Evolutionary conservation across 2,113 vertebrate species (phyloP), one percentile per base, ranked within the genome.

Genomic region (Variabilichromis moorii): DNA sequence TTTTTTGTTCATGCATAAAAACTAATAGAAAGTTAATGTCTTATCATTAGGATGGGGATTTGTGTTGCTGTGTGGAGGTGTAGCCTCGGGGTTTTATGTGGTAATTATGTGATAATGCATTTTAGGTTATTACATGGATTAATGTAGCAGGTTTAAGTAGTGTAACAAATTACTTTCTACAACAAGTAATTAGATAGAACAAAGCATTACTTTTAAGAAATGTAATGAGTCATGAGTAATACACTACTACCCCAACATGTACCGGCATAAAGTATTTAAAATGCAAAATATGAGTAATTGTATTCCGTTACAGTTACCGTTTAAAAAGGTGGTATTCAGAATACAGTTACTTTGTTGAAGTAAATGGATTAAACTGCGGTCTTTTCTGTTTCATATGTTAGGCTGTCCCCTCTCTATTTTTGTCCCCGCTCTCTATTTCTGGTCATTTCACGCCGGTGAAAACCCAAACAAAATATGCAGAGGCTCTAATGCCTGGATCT

Each of bases 121-220:
- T 68, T 68, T 37, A 37, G 33, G 33, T 68, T 37, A 37, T 66
- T 37, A 37, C 61, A 35, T 5, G 10, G 31, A 66, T 35, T 66
- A 66, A 37, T 37, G 31, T 66, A n/a, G 17, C 3, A 35, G 59
- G 17, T 63, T 63, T 33, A 63, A 37, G 31, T 37, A 66, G 61
- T 35, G 57, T 61, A 61, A 61, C 57, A 61, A 61, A 61, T 61
- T 61, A 61, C 57, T 61, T 61, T 61, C 14, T 61, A 4, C 57
- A 10, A 61, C 28, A 61, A 31, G 14, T 61, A 61, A 17, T 61
- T 61, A 6, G 57, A 31, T 31, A 17, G 26, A 0, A 6, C 57
- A 59, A 9, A 31, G 14, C 57, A 61, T 61, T 61, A 61, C 57
- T 61, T 31, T 61, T 61, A 59, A 59, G 57, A 59, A 59, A 31